Evolutionary conservation across 2,113 vertebrate species (phyloP).

Genomic region (Narcine bancroftii): DNA sequence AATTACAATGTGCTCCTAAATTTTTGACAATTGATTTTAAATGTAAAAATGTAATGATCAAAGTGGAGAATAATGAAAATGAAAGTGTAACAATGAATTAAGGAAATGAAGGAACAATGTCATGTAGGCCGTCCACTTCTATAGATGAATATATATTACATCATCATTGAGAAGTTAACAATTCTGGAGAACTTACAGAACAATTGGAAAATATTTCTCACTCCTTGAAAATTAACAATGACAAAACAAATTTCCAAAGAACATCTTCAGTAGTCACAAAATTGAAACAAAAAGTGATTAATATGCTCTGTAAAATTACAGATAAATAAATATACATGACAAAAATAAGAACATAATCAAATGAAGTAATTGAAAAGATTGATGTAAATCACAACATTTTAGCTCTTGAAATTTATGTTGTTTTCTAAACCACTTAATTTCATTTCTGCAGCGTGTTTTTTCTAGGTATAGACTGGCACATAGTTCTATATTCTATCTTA

Average conservation of each 20-base stretch:
- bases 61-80: neutral
- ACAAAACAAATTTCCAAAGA: neutral
- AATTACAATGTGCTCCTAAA: neutral
- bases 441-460: neutral
- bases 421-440: slow-evolving; percentile 6
- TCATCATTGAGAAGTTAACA: neutral
- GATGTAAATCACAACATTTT: neutral
- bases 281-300: neutral
- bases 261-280: neutral
- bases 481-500: neutral
- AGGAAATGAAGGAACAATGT: neutral
- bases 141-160: neutral
- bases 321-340: neutral
- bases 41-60: neutral
- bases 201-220: neutral
- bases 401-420: slow-evolving; percentile 14
- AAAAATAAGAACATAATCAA: neutral
- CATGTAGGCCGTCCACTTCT: neutral
- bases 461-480: neutral
- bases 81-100: neutral
- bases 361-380: neutral
- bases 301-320: neutral
- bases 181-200: neutral
- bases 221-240: neutral
- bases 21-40: neutral